Conservation (phyloP, 2,888 invertebrate species). For the Amphipyra berbera region DNA sequence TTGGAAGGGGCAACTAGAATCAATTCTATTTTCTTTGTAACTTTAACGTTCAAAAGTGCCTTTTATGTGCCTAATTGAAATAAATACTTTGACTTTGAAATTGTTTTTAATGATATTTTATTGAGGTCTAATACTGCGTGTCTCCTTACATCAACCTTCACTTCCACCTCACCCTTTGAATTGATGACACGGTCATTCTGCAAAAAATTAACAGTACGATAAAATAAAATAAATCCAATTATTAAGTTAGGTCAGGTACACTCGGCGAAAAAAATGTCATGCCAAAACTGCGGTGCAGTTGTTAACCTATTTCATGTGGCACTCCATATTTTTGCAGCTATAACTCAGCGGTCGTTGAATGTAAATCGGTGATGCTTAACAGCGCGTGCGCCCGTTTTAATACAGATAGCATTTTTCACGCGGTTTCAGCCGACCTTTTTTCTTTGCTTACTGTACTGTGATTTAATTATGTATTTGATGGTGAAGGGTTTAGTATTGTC, state of each 20-base stretch:
- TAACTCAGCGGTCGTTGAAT: slow-evolving; percentile 31
- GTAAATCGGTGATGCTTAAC: slow-evolving; percentile 45
- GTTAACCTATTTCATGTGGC: slow-evolving; percentile 56
- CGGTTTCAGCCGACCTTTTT: slow-evolving; percentile 27
- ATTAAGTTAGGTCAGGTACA: slow-evolving; percentile 40
- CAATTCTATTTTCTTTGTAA: no score
- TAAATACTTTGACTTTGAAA: no score
- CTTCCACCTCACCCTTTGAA: background rate
- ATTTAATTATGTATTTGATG: slow-evolving; percentile 44
- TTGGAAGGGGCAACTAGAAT: no score
- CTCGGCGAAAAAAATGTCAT: slow-evolving; percentile 35
- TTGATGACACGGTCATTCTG: background rate
- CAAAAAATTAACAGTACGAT: background rate
- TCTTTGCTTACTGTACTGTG: slow-evolving; percentile 14
- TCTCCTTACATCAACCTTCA: no score
- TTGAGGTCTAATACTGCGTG: no score
- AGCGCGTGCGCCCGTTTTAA: slow-evolving; percentile 22
- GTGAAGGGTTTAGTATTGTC: slow-evolving; percentile 18
- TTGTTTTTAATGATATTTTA: no score
- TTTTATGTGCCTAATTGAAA: no score
- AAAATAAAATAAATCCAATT: slow-evolving; percentile 30
- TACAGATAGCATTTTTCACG: slow-evolving; percentile 20
- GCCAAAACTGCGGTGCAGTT: slow-evolving; percentile 47
- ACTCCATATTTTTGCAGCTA: slow-evolving; percentile 49
- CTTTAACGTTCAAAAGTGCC: no score